Conservation (phyloP, 2,888 invertebrate genomes). For the Noctua fimbriata region DNA sequence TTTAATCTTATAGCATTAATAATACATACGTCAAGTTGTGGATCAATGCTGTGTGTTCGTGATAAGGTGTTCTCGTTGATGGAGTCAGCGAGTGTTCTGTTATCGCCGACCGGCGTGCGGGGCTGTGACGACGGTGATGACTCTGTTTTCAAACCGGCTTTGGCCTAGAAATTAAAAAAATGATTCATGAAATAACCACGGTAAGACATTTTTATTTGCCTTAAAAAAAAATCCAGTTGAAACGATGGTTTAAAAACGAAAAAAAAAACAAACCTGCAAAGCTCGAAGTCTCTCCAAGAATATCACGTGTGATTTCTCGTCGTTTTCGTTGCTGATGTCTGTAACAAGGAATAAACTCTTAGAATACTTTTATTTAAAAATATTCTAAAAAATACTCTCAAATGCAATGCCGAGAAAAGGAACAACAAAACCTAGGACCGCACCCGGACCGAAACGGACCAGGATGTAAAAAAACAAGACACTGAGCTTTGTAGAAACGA, state of each 20-base stretch:
- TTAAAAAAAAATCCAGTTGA: background rate
- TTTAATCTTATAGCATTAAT: background rate
- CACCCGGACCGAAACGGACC: too few species aligned
- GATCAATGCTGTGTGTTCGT: conserved; percentile 85
- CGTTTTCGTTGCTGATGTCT: conserved; percentile 87
- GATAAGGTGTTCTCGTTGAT: conserved; percentile 82
- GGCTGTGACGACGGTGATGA: conserved; percentile 81
- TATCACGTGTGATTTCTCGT: conserved; percentile 85
- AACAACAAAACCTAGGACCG: background rate
- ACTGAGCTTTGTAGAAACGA: background rate
- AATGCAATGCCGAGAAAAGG: background rate
- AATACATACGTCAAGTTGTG: conserved; percentile 83
- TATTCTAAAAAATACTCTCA: background rate
- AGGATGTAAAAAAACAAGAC: background rate
- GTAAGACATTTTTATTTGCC: background rate
- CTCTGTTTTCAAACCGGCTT: conserved; percentile 86
- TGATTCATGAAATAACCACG: background rate
- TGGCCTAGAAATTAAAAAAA: conserved; percentile 76
- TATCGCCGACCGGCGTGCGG: conserved; percentile 85
- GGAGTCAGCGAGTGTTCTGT: conserved; percentile 82
- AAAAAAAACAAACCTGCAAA: conserved; percentile 79
- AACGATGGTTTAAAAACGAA: background rate
- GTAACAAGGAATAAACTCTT: conserved; percentile 67
- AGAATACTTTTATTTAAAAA: background rate
- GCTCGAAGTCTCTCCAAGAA: conserved; percentile 86